phyloP scores from a whole-genome alignment of 2,113 vertebrate genomes.

The Sinosuthora webbiana region DNA sequence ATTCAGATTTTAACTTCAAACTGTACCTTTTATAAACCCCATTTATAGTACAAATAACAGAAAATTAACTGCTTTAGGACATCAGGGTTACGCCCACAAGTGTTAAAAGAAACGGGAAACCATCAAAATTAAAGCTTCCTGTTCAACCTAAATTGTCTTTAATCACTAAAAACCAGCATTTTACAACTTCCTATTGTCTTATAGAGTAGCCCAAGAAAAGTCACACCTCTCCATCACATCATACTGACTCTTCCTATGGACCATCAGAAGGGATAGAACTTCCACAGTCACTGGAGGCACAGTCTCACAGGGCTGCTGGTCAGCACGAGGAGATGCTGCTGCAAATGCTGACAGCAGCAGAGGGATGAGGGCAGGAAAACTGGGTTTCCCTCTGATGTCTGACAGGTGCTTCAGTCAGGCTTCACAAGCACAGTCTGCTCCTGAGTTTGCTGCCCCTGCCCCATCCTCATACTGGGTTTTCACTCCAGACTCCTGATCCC shows the following conservation, averaged over 20 bases:
- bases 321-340: background rate
- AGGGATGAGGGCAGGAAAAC: too few species aligned
- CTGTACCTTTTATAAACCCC: background rate
- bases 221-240: background rate
- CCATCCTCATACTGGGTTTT: background rate
- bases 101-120: slow-evolving; percentile 2
- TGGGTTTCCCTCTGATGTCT: background rate
- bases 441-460: background rate
- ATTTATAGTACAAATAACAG: background rate
- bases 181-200: background rate
- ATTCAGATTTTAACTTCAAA: background rate
- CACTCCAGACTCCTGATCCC: background rate
- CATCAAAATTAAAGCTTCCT: background rate
- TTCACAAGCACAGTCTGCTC: background rate
- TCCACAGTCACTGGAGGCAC: background rate
- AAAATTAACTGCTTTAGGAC: background rate
- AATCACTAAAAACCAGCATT: background rate
- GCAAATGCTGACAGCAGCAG: background rate
- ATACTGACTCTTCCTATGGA: background rate
- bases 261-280: background rate
- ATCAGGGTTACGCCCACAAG: background rate
- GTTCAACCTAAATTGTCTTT: background rate
- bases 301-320: background rate
- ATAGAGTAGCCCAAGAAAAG: background rate
- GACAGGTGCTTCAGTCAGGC: background rate